Evolutionary conservation across 2,888 invertebrate genomes (phyloP).

Genomic region (Oithona nana): DNA sequence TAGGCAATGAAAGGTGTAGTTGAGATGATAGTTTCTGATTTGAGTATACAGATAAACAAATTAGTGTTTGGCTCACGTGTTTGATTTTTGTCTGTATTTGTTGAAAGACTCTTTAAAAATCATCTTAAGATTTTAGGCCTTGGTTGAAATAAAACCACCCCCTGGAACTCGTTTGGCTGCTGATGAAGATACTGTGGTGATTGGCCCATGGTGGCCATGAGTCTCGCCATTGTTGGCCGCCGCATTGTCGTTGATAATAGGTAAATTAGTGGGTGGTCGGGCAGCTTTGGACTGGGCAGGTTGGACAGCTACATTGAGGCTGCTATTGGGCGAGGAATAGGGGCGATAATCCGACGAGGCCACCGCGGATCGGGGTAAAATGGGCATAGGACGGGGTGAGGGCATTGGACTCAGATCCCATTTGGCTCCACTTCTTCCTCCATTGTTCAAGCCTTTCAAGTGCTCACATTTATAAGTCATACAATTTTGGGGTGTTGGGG

Average conservation of each 20-base stretch:
- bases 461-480: neutral
- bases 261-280: neutral
- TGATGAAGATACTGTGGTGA: neutral
- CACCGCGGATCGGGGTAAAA: neutral
- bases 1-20: too few relatives aligned
- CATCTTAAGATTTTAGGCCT: too few relatives aligned
- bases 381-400: constrained; percentile 5
- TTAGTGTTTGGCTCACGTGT: too few relatives aligned
- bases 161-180: neutral
- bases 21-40: too few relatives aligned
- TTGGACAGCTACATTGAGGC: neutral
- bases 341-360: neutral
- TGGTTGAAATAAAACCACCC: too few relatives aligned
- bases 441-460: neutral
- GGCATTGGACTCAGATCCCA: constrained; percentile 15
- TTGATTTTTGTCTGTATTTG: too few relatives aligned
- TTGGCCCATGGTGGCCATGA: neutral
- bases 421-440: neutral
- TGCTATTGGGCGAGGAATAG: neutral
- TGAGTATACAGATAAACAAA: too few relatives aligned
- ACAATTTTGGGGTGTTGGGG: too few relatives aligned
- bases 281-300: neutral
- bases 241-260: neutral
- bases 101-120: too few relatives aligned
- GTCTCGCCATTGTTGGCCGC: neutral